Evolutionary conservation across 2,113 vertebrate species (phyloP).

Genomic region (Odobenus rosmarus): DNA sequence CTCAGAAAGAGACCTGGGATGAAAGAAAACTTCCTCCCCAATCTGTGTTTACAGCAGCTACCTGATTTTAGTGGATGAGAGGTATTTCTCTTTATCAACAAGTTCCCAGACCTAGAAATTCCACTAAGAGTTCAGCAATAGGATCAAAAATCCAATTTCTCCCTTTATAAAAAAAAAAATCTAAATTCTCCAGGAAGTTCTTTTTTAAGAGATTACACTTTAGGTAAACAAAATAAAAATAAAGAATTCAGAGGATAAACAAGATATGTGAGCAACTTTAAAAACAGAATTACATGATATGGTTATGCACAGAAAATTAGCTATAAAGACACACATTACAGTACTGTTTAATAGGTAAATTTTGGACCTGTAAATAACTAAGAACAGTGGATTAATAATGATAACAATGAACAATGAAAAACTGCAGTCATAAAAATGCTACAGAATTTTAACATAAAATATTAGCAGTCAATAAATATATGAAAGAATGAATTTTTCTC

Average conservation of each 20-base stretch:
- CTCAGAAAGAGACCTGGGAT: not conserved
- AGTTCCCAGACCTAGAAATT: not conserved
- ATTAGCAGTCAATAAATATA: not conserved
- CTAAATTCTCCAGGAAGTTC: not conserved
- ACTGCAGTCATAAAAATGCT: not conserved
- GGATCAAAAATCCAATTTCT: not conserved
- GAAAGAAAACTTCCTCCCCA: not conserved
- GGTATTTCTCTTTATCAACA: slow-evolving; percentile 10
- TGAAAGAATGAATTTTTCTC: not conserved
- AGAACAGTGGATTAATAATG: not conserved
- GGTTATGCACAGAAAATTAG: not conserved
- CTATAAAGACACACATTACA: not conserved
- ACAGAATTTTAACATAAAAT: slow-evolving; percentile 16
- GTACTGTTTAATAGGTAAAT: not conserved
- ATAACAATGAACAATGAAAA: not conserved
- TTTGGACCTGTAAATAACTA: not conserved
- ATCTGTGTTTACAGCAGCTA: not conserved
- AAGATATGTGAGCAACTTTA: not conserved
- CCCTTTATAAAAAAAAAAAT: not conserved
- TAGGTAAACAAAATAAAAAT: slow-evolving; percentile 39
- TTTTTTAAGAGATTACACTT: not conserved
- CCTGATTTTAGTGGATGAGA: not conserved
- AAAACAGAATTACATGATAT: not conserved
- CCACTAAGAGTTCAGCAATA: not conserved
- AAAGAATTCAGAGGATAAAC: not conserved